A percentile compares a stretch with the other conserved stretches of the same genome.
These are phyloP conservation scores for Porites lutea DNA, from an alignment of 64 coral and sea anemone genomes.

Conservation along the genomic window DNA sequence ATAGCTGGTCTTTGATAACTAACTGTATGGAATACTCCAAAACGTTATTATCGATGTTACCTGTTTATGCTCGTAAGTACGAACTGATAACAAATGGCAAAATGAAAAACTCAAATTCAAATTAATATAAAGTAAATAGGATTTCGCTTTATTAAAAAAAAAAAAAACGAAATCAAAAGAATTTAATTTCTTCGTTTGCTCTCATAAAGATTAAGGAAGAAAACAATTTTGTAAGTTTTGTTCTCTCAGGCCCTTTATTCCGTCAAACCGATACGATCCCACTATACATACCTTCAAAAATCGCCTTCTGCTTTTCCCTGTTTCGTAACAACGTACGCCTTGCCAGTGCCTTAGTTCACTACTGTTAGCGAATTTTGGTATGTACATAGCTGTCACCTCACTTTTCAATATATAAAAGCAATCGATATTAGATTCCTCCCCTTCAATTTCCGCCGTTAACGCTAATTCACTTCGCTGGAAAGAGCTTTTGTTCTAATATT, in stretches of 20 bases:
- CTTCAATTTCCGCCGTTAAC: conserved; percentile 55
- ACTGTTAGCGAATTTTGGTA: neutral
- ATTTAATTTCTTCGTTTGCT: too few relatives aligned
- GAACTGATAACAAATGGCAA: neutral
- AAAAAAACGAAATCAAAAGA: too few relatives aligned
- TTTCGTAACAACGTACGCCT: neutral
- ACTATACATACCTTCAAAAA: neutral
- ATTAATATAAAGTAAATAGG: too few relatives aligned
- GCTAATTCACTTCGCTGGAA: conserved; percentile 38
- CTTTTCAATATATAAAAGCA: conserved; percentile 4
- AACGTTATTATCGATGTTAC: neutral
- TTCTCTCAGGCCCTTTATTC: neutral
- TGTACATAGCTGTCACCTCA: neutral
- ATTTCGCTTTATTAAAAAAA: too few relatives aligned
- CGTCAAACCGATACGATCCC: neutral
- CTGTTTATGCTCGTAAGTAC: neutral
- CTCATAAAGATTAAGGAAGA: neutral
- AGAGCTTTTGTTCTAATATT: conserved; percentile 14
- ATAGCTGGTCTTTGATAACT: too few relatives aligned
- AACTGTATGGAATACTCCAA: too few relatives aligned
- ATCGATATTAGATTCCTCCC: conserved; percentile 13
- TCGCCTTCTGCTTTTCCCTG: neutral
- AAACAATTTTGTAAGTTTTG: neutral
- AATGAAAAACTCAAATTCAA: neutral
- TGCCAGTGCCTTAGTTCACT: neutral